Evolutionary conservation across 2,113 vertebrate genomes (phyloP).

Genomic region (Peromyscus californicus): DNA sequence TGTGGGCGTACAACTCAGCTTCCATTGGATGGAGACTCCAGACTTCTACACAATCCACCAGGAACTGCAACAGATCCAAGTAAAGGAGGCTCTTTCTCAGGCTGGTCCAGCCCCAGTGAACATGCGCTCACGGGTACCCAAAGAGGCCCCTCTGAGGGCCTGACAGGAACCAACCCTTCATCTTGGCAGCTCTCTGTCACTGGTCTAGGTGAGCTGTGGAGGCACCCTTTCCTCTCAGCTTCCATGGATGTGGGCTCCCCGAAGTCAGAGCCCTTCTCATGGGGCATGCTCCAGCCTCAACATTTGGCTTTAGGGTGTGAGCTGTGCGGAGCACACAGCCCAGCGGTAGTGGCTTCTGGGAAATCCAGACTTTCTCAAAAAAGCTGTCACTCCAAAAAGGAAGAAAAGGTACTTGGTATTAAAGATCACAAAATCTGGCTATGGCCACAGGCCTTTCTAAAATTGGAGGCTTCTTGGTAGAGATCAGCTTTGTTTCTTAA

Average conservation of each 20-base stretch:
- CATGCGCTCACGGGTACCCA: neutral
- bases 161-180: neutral
- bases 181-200: neutral
- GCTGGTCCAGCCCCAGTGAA: neutral
- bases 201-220: neutral
- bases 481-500: neutral
- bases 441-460: neutral
- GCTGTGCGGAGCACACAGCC: neutral
- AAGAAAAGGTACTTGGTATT: neutral
- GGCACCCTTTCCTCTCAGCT: accelerated
- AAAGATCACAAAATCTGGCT: constrained; percentile 11
- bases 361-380: neutral
- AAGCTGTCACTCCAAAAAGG: constrained; percentile 54
- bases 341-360: neutral
- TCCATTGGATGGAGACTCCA: neutral
- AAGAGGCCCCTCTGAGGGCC: neutral
- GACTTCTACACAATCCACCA: no score
- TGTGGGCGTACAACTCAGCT: neutral
- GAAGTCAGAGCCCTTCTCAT: neutral
- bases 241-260: accelerated
- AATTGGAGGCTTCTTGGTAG: neutral
- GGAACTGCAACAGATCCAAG: neutral
- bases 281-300: accelerated
- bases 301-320: neutral
- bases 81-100: neutral